A percentile compares a stretch with the other conserved stretches of the same genome.
phyloP scores from a whole-genome alignment of 1,140 invertebrate genomes.

The Argopecten irradians region DNA sequence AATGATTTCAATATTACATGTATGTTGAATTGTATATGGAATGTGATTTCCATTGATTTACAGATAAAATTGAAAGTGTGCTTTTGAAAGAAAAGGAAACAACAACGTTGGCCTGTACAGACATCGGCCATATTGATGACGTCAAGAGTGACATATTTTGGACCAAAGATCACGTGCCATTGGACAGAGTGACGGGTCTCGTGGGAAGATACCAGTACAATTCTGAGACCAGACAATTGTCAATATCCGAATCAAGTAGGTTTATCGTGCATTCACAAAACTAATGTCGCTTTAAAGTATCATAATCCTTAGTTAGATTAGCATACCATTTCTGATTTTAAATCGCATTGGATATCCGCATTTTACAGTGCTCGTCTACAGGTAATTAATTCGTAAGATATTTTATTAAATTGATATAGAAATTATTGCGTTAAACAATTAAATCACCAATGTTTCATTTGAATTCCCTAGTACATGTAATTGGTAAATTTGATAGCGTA shows the following conservation, averaged over 20 bases:
- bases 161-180: slow-evolving; percentile 34
- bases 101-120: background rate
- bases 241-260: background rate
- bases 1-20: background rate
- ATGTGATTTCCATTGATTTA: background rate
- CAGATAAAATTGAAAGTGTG: background rate
- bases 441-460: slow-evolving; percentile 13
- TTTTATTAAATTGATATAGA: background rate
- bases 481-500: background rate
- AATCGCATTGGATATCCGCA: background rate
- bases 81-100: background rate
- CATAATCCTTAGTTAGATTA: background rate
- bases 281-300: no score
- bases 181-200: slow-evolving; percentile 19
- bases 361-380: background rate
- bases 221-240: background rate
- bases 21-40: background rate
- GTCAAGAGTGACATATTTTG: slow-evolving; percentile 26
- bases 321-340: background rate
- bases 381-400: background rate
- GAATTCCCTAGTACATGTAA: background rate
- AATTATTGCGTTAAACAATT: background rate
- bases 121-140: background rate
- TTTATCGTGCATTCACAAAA: no score
- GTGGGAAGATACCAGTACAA: slow-evolving; percentile 7